phyloP scores from a whole-genome alignment of 2,113 vertebrate species.

The Actenoides hombroni region DNA sequence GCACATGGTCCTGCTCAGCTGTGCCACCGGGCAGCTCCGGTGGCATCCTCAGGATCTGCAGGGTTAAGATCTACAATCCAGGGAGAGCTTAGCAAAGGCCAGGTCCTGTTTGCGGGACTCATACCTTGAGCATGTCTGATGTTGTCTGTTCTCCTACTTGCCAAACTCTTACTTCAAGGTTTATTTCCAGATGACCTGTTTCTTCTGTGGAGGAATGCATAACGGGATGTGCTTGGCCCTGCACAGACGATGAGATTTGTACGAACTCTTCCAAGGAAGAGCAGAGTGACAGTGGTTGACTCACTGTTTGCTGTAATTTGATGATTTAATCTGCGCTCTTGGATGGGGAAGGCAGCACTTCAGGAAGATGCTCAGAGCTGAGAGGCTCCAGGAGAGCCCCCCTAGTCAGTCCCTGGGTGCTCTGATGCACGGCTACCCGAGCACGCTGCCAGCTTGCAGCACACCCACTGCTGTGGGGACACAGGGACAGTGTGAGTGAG shows the following conservation, averaged over 20 bases:
- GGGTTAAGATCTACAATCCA: not conserved
- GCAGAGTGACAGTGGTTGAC: not conserved
- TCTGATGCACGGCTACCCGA: not conserved
- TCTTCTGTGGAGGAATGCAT: not conserved
- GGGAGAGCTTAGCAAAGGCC: not conserved
- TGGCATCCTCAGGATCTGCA: not conserved
- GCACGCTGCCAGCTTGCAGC: fast-evolving
- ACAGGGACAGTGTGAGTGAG: not conserved
- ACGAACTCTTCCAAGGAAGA: not conserved
- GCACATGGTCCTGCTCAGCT: not conserved
- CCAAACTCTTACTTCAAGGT: not conserved
- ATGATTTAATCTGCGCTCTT: not conserved
- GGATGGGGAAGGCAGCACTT: not conserved
- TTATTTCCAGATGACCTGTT: not conserved
- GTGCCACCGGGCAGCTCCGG: not conserved
- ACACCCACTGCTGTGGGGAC: not conserved
- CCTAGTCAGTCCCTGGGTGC: not conserved
- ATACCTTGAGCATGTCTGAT: fast-evolving
- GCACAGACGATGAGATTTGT: not conserved
- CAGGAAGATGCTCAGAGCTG: not conserved
- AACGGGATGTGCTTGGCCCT: not conserved
- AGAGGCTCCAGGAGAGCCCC: not conserved
- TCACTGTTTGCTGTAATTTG: not conserved
- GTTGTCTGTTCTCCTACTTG: not conserved
- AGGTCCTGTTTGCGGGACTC: not conserved